Base-by-base conservation (phyloP, 2,888 invertebrate species). In the Troides aeacus region DNA sequence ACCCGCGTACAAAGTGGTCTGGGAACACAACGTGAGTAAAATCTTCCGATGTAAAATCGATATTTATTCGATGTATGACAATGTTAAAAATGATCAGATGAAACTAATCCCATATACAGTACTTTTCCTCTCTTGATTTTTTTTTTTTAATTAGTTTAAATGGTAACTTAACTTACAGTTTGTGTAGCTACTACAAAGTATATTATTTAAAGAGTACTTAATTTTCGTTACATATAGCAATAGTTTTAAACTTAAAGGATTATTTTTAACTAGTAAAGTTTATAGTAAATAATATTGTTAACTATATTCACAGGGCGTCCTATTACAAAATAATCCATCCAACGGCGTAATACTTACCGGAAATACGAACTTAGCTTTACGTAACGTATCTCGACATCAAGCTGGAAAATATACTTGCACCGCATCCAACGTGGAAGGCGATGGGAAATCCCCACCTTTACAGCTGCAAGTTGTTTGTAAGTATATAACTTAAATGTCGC, bases 401-500 rank as follows among this genome's bases (percentile, higher is more conserved):
- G 96, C 97, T 17, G 98, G 98, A 65, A 95, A 96, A 85, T 98
- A 98, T 87, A 95, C 96, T 36, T 98, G 98, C 86, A 95, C 96
- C 36, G 98, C 97, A 3, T 97, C 97, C 57, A 98, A 98, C 84
- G 97, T 97, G 36, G 97, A 98, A 87, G 98, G 98, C 1, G 97
- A 97, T 80, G 97, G 97, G 56, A 95, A 95, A 81, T 97, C 97
- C 79, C 95, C 96, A 79, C 94, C 94, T 59, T 95, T 97, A 68
- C 95, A 95, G 81, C 93, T 98, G 80, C 96, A 96, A 93, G 95
- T 98, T 83, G 97, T 98, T 95, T 98, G 98, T 98, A 94, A 97
- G 97, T 97, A 75, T 21, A 21, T 21, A 68, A 75, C 69, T 10
- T 39, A 10, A 70, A 63, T 60, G 53, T 50, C n/a, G 50, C 18